Evolutionary conservation across 2,888 invertebrate species (phyloP).

Genomic region (Ariolimax columbianus): DNA sequence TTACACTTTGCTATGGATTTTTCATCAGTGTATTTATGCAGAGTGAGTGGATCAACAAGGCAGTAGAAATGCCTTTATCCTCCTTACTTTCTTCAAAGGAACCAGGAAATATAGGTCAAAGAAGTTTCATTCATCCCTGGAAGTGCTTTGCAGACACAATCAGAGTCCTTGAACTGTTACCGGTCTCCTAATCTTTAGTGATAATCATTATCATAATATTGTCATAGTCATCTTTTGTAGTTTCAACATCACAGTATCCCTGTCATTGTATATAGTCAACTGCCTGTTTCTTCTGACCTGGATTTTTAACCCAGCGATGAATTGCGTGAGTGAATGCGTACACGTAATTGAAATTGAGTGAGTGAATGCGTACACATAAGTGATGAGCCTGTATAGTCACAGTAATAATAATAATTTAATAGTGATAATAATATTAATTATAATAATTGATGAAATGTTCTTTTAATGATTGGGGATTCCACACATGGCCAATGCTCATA

Average conservation of each 20-base stretch:
- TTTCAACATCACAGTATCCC: neutral
- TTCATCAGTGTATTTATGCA: neutral
- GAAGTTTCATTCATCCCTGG: neutral
- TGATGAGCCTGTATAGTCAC: neutral
- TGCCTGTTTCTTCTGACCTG: neutral
- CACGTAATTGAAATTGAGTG: too few relatives aligned
- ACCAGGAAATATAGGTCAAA: neutral
- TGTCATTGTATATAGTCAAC: neutral
- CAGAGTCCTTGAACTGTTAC: neutral
- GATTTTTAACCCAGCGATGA: neutral
- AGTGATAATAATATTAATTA: neutral
- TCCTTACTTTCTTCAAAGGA: neutral
- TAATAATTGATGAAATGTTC: neutral
- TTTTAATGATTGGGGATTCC: neutral
- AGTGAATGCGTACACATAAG: neutral
- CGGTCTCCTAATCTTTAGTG: conserved; percentile 10
- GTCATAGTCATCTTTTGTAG: neutral
- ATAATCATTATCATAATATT: conserved; percentile 11
- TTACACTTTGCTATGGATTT: neutral
- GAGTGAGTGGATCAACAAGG: neutral
- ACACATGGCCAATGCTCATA: neutral
- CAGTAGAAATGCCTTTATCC: neutral
- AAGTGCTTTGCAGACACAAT: neutral
- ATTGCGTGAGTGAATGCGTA: neutral
- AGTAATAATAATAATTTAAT: neutral